These are phyloP conservation scores for Ophion ellenae DNA, from an alignment of 2,888 invertebrate species.

Conservation along the genomic window DNA sequence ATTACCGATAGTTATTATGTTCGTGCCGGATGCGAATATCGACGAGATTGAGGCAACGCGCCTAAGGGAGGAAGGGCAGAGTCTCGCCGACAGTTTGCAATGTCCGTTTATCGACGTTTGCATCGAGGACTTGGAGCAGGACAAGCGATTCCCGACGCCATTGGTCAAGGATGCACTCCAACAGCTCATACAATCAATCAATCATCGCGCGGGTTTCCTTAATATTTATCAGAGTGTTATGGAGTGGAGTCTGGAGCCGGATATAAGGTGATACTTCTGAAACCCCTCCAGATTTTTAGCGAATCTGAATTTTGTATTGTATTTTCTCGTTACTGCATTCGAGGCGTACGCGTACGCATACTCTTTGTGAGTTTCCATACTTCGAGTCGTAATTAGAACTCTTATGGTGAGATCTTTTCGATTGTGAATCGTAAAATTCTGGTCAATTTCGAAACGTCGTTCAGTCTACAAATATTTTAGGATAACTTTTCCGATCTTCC, in stretches of 20 bases:
- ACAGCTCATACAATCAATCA: conserved; percentile 90
- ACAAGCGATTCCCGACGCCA: conserved; percentile 87
- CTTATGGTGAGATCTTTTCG: no score
- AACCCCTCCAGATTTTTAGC: not conserved
- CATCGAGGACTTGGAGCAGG: conserved; percentile 84
- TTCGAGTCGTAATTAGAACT: no score
- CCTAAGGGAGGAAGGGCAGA: conserved; percentile 94
- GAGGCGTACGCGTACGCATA: no score
- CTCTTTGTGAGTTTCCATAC: no score
- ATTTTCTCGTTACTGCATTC: not conserved
- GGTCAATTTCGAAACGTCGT: no score
- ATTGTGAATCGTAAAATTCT: no score
- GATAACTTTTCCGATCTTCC: no score
- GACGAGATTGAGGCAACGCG: conserved; percentile 94
- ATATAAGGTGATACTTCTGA: conserved; percentile 87
- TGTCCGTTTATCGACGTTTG: conserved; percentile 94
- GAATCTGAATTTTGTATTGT: not conserved
- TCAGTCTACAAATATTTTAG: no score
- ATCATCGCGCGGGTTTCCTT: conserved; percentile 91
- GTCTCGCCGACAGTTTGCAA: conserved; percentile 94
- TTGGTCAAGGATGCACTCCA: conserved; percentile 90
- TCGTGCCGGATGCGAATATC: conserved; percentile 92
- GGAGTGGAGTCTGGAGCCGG: conserved; percentile 91
- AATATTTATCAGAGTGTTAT: conserved; percentile 90
- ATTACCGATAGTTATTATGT: conserved; percentile 95